Evolutionary conservation across 2,797 vertebrate genomes (phyloP).

Genomic region (Anguilla anguilla): DNA sequence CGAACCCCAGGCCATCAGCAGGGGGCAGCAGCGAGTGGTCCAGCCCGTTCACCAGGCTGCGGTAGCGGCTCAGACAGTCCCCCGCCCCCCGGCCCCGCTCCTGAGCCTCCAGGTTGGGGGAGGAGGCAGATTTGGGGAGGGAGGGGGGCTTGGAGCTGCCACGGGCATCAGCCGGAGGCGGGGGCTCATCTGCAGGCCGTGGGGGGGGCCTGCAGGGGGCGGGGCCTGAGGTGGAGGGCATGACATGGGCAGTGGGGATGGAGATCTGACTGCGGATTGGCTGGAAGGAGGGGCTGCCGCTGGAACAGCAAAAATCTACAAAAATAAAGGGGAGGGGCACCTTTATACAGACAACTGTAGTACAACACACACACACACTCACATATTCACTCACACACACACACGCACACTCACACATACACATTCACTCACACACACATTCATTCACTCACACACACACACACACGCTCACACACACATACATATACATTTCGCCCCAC

Average conservation of each 20-base stretch:
- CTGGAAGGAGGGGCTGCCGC: conserved; percentile 87
- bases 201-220: conserved; percentile 78
- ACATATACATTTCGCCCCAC: too few species aligned
- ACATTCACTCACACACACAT: neutral
- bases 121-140: conserved; percentile 76
- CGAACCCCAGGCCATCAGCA: conserved; percentile 83
- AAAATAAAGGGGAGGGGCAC: neutral
- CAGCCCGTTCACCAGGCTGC: conserved; percentile 79
- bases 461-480: too few species aligned
- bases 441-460: too few species aligned
- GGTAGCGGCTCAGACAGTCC: conserved; percentile 77
- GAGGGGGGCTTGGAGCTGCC: conserved; percentile 70
- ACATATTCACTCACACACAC: too few species aligned
- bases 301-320: conserved; percentile 84
- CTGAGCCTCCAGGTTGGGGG: conserved; percentile 75
- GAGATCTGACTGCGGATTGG: conserved; percentile 91
- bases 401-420: neutral
- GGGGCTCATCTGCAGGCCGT: conserved; percentile 63
- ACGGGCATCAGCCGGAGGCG: conserved; percentile 57
- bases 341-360: too few species aligned
- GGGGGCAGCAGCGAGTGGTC: conserved; percentile 80
- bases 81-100: conserved; percentile 48
- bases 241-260: conserved; percentile 97
- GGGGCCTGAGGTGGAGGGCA: conserved; percentile 89
- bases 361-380: too few species aligned